A percentile compares a stretch with the other conserved stretches of the same genome.
These are phyloP conservation scores for Girardinus metallicus DNA, from an alignment of 2,797 vertebrate species.

Conservation along the genomic window DNA sequence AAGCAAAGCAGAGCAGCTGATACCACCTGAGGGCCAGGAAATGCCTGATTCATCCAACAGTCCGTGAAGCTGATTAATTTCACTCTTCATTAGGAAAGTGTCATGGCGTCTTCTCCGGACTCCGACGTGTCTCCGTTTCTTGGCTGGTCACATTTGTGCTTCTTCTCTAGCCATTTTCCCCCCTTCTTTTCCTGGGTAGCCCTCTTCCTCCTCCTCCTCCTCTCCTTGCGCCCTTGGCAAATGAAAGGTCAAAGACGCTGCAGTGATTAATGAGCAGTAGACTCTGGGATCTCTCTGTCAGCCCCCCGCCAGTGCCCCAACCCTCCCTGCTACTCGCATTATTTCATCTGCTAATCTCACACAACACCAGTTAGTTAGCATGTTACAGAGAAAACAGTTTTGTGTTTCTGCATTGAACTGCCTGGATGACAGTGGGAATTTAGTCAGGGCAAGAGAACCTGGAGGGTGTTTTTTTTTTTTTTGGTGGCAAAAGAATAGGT, in stretches of 20 bases:
- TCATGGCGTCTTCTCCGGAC: slow-evolving; percentile 79
- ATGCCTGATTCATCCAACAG: slow-evolving; percentile 82
- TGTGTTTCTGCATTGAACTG: slow-evolving; percentile 27
- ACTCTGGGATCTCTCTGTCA: slow-evolving; percentile 85
- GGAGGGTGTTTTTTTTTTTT: not conserved
- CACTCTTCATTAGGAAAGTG: slow-evolving; percentile 84
- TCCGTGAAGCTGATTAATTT: slow-evolving; percentile 85
- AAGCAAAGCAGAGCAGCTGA: slow-evolving; percentile 65
- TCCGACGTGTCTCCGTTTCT: slow-evolving; percentile 52
- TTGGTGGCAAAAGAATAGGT: not conserved
- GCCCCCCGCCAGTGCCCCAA: slow-evolving; percentile 33
- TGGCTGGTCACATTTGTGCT: slow-evolving; percentile 38
- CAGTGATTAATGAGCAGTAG: slow-evolving; percentile 89
- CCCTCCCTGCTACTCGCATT: slow-evolving; percentile 73
- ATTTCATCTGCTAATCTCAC: slow-evolving; percentile 85
- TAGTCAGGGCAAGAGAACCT: not conserved
- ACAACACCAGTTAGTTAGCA: slow-evolving; percentile 75
- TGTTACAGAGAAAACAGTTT: slow-evolving; percentile 62
- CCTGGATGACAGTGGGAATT: slow-evolving; percentile 7
- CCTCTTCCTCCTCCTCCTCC: slow-evolving; percentile 66
- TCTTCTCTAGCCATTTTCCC: slow-evolving; percentile 26
- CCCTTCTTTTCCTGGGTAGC: slow-evolving; percentile 57
- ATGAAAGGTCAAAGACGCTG: slow-evolving; percentile 89
- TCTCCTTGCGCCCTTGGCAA: slow-evolving; percentile 85
- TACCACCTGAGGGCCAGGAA: slow-evolving; percentile 80